Base-by-base conservation (phyloP, 2,797 vertebrate species). In the Rousettus madagascariensis region DNA sequence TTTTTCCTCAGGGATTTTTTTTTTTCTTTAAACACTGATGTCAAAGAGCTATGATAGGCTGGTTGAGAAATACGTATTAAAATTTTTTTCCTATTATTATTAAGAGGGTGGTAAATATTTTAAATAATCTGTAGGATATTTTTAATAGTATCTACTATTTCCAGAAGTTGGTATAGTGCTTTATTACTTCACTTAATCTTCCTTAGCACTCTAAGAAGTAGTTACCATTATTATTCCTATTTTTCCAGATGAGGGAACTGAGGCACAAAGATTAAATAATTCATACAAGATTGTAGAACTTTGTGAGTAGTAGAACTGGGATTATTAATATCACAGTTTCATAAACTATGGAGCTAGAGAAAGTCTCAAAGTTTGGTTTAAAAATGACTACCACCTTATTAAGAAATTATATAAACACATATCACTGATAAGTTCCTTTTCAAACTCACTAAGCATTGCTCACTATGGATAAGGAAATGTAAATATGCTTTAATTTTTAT, bases 151-250 rank as follows among this genome's bases (percentile, higher is more conserved):
- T 17, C 20, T 71, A 15, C 12, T 75, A 69, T 20, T 91, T 89
- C 7, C 41, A 95, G 59, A 88, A 82, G 65, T 1, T 51, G 22
- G 71, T 66, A 20, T 9, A 30, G 33, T 92, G 51, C 24, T 69
- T 90, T 85, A 87, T 88, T 53, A 77, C 77, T 11, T 93, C 55
- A 86, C 8, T 95, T 80, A 85, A 36, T 85, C 38, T 59, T 96
- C 36, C 15, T 90, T 92, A 77, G 7, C 13, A 33, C 6, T 79
- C 41, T 82, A 71, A 24, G 26, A 74, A 38, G 38, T 75, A 78
- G 16, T 20, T 63, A n/a, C 15, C 2, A 41, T 66, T 77, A 75
- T 87, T 79, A 55, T 49, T 41, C 30, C 22, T 41, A 22, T 53
- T 86, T 93, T 95, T 89, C 28, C 4, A 96, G 16, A 53, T 68